These are phyloP conservation scores for Rhagoletis zephyria DNA, from an alignment of 1,140 invertebrate genomes.

Conservation along the genomic window DNA sequence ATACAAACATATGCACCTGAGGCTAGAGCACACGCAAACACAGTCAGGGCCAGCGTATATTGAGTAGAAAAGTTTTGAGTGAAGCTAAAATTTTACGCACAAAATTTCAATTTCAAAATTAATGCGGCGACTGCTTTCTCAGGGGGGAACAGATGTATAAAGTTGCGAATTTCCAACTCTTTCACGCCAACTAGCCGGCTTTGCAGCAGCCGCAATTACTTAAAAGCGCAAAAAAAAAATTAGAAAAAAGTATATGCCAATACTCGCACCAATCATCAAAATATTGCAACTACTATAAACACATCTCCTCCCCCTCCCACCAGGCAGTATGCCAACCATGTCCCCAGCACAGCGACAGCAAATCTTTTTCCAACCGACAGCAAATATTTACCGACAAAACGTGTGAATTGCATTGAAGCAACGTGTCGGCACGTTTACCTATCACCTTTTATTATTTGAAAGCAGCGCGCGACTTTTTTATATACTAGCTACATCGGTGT, in stretches of 20 bases:
- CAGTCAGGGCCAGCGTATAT: background rate
- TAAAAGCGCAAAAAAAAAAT: background rate
- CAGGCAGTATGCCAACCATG: too few species aligned
- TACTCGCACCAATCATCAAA: background rate
- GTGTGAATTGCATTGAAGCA: constrained; percentile 21
- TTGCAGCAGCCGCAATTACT: background rate
- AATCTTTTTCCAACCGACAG: constrained; percentile 20
- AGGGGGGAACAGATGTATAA: background rate
- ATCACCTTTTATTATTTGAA: constrained; percentile 10
- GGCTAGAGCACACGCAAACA: background rate
- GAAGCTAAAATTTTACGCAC: background rate
- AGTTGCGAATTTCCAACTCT: background rate
- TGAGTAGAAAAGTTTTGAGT: background rate
- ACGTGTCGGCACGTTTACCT: constrained; percentile 42
- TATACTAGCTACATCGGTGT: background rate
- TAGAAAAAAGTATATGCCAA: background rate
- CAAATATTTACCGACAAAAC: constrained; percentile 43
- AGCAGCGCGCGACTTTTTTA: background rate
- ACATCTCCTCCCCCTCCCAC: background rate
- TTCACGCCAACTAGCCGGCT: background rate
- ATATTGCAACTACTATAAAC: too few species aligned
- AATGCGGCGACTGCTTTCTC: background rate
- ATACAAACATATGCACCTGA: background rate
- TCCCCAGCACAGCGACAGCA: background rate
- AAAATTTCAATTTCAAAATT: background rate